Evolutionary conservation across 1,140 invertebrate species (phyloP).

Genomic region (Brachionus koreanus): DNA sequence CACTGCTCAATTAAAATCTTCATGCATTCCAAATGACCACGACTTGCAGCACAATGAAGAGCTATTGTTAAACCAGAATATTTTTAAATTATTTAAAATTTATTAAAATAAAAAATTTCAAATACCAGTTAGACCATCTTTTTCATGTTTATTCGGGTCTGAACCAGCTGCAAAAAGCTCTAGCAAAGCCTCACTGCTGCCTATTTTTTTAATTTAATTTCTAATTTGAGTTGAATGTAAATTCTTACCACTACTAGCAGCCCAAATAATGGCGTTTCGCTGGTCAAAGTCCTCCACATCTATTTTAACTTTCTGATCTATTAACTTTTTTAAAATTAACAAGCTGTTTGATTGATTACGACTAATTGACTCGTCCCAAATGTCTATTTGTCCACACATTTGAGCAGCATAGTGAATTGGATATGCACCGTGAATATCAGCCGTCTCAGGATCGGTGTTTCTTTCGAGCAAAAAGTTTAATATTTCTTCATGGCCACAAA

Average conservation of each 20-base stretch:
- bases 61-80: slow-evolving; percentile 59
- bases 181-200: slow-evolving; percentile 70
- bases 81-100: background rate
- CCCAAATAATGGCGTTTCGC: slow-evolving; percentile 88
- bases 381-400: slow-evolving; percentile 67
- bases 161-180: slow-evolving; percentile 79
- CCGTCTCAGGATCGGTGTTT: slow-evolving; percentile 75
- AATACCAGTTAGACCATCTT: slow-evolving; percentile 63
- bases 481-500: slow-evolving; percentile 59
- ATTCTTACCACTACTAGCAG: slow-evolving; percentile 76
- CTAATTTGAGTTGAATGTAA: background rate
- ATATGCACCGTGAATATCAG: slow-evolving; percentile 87
- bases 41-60: slow-evolving; percentile 87
- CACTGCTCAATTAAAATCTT: slow-evolving; percentile 70
- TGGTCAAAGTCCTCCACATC: slow-evolving; percentile 83
- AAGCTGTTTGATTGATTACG: slow-evolving; percentile 52
- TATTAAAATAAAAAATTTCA: background rate
- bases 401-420: slow-evolving; percentile 95
- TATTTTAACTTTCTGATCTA: slow-evolving; percentile 73
- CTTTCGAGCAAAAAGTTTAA: slow-evolving; percentile 76
- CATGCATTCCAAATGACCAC: slow-evolving; percentile 86
- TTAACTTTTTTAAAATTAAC: slow-evolving; percentile 75
- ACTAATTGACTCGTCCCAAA: slow-evolving; percentile 45
- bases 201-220: background rate
- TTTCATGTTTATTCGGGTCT: slow-evolving; percentile 72